These are phyloP conservation scores for Therioaphis trifolii DNA, from an alignment of 2,888 invertebrate species.

Conservation along the genomic window DNA sequence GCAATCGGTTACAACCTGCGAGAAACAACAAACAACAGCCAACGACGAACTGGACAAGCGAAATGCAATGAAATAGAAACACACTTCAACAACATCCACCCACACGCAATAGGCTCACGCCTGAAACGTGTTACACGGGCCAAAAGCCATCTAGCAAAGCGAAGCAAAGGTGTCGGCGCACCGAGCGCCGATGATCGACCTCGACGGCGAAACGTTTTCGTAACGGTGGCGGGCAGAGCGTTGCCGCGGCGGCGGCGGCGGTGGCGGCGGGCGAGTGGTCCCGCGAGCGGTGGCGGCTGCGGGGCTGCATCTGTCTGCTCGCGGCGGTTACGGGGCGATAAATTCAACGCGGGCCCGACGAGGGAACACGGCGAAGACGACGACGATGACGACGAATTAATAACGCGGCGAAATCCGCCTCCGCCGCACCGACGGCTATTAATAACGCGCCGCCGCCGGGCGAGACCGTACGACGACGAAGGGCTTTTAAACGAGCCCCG, in stretches of 20 bases:
- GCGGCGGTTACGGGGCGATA: not conserved
- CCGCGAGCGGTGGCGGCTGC: not conserved
- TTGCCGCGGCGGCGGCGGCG: too few relatives aligned
- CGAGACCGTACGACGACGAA: not conserved
- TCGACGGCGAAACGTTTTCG: not conserved
- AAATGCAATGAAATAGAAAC: too few relatives aligned
- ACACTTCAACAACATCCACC: too few relatives aligned
- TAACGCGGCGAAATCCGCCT: not conserved
- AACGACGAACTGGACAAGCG: too few relatives aligned
- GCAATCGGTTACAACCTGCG: too few relatives aligned
- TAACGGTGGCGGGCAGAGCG: too few relatives aligned
- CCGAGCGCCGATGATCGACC: too few relatives aligned
- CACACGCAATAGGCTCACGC: too few relatives aligned
- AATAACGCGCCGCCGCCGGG: not conserved
- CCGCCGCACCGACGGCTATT: slow-evolving; percentile 14
- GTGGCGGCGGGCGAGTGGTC: not conserved
- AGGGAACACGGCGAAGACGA: slow-evolving; percentile 7
- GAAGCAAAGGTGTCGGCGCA: too few relatives aligned
- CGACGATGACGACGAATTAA: slow-evolving; percentile 21
- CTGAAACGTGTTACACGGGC: too few relatives aligned
- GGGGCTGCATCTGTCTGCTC: not conserved
- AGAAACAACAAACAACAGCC: too few relatives aligned
- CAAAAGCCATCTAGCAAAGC: too few relatives aligned
- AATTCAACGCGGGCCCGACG: not conserved
- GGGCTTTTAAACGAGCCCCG: not conserved